Base-by-base conservation (phyloP, 2,888 invertebrate species). In the Microplitis deprimator region DNA sequence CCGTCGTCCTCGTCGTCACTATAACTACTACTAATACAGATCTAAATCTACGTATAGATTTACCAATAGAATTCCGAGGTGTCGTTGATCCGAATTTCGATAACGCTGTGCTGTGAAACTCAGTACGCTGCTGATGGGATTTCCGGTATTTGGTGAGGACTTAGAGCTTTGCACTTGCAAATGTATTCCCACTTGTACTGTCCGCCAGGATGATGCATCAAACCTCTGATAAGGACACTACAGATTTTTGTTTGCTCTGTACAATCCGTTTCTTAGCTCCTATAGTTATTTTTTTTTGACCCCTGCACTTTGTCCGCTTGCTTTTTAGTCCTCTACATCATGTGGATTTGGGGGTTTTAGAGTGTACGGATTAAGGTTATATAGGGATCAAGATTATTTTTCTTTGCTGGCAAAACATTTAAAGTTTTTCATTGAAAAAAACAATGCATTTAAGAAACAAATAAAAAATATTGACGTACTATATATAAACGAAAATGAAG, bases 131-230 rank as follows among this genome's bases (percentile, higher is more conserved):
- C 13, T 79, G 75, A 74, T 77, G 81, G 79, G 79, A 80, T 78
- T 79, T 76, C 81, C 77, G 79, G 77, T 85, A 83, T 87, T 87
- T 85, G 85, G 83, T 82, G 83, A 79, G 82, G 80, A 77, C 79
- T 80, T 65, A 76, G 62, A 50, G 75, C 75, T 78, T 87, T 85
- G 85, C 82, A 83, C 83, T 88, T 87, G 86, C 87, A 87, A 88
- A 87, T 88, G 84, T 83, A 85, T 86, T 85, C 85, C 73, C 80
- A 75, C 73, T 79, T 73, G 70, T 76, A 68, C 59, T 72, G 81
- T 61, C 78, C 77, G 61, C 76, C 80, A 68, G 69, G 67, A 68
- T 62, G 79, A 75, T 82, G 81, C 84, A 85, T 86, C 84, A 85
- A 82, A 79, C 83, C 69, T 64, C 61, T n/a, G 72, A 62, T 62